A percentile compares a stretch with the other conserved stretches of the same genome.
These are phyloP conservation scores for Amblyopsis rosae DNA, from an alignment of 2,113 vertebrate species.

Conservation along the genomic window DNA sequence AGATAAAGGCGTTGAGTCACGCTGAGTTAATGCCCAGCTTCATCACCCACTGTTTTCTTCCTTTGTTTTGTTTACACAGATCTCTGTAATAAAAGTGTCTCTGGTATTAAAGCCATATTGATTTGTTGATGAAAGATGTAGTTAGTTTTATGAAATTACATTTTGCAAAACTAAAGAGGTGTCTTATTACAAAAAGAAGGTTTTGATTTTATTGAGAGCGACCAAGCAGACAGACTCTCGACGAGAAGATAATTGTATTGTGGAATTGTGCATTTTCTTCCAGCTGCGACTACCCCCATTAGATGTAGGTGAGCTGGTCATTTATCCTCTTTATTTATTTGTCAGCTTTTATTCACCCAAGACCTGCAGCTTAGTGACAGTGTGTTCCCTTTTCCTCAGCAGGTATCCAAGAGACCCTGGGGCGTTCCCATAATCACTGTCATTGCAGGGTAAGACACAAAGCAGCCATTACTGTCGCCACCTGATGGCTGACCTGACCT, in stretches of 20 bases:
- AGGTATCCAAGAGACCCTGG: conserved; percentile 26
- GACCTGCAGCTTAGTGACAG: conserved; percentile 19
- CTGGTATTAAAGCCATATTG: neutral
- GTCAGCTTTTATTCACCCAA: conserved; percentile 26
- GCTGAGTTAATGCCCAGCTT: neutral
- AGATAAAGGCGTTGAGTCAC: conserved; percentile 17
- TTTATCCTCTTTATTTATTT: conserved; percentile 49
- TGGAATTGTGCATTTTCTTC: neutral
- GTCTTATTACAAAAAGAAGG: neutral
- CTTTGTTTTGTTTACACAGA: conserved; percentile 5
- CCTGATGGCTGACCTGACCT: conserved; percentile 55
- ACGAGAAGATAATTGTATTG: neutral
- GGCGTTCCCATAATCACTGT: conserved; percentile 44
- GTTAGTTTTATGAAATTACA: neutral
- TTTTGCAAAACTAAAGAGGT: neutral
- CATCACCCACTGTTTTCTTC: conserved; percentile 15
- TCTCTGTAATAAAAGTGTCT: neutral
- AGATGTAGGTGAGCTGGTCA: conserved; percentile 16
- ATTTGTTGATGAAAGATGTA: neutral
- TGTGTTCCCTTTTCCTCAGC: conserved; percentile 18
- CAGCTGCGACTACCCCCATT: neutral
- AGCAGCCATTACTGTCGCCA: conserved; percentile 39
- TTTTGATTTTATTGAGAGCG: neutral
- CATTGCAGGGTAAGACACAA: conserved; percentile 42
- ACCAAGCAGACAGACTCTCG: neutral